phyloP scores from a whole-genome alignment of 2,888 invertebrate species.

The Tineola bisselliella region DNA sequence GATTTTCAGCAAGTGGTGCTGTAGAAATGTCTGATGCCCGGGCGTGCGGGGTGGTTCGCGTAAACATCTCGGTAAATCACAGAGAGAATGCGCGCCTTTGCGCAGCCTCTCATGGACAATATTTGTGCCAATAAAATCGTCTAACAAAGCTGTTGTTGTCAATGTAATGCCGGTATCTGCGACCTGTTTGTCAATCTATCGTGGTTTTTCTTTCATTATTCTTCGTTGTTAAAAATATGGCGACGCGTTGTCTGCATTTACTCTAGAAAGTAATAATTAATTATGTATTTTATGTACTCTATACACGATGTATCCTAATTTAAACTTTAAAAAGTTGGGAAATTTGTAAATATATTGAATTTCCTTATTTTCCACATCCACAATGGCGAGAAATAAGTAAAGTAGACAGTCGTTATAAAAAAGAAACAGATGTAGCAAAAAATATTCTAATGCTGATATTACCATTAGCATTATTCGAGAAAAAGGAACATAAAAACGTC shows the following conservation, averaged over 20 bases:
- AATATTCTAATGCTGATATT: not conserved
- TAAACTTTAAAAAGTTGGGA: not conserved
- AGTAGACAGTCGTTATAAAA: not conserved
- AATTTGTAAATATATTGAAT: not conserved
- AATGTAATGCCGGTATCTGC: conserved; percentile 43
- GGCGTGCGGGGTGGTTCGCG: conserved; percentile 29
- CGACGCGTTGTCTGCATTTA: conserved; percentile 12
- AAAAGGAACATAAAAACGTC: not conserved
- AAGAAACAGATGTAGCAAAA: not conserved
- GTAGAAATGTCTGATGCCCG: conserved; percentile 49
- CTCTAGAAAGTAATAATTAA: not conserved
- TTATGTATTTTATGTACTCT: not conserved
- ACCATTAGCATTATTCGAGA: not conserved
- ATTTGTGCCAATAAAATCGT: conserved; percentile 64
- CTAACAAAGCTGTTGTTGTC: conserved; percentile 63
- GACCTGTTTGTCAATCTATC: conserved; percentile 38
- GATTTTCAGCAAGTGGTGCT: conserved; percentile 44
- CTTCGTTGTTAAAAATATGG: conserved; percentile 25
- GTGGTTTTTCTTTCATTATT: conserved; percentile 36
- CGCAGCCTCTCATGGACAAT: conserved; percentile 56
- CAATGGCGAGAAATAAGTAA: not conserved
- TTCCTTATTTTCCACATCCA: not conserved
- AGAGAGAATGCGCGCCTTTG: conserved; percentile 36
- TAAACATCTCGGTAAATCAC: conserved; percentile 65
- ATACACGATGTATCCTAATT: not conserved